These are phyloP conservation scores for Bettongia penicillata DNA, from an alignment of 2,113 vertebrate species.

Conservation along the genomic window DNA sequence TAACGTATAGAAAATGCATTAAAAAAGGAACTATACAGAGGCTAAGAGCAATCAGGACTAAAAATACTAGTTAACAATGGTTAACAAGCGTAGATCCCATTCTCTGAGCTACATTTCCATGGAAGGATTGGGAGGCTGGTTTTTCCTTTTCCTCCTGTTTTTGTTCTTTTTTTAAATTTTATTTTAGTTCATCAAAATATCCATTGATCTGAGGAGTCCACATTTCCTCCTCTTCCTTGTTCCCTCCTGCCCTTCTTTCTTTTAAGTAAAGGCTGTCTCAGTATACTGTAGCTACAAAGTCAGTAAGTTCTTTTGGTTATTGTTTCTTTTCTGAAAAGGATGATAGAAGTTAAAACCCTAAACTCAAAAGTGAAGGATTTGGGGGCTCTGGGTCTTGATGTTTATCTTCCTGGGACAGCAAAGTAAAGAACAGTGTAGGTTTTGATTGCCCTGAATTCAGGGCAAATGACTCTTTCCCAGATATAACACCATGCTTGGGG, in stretches of 20 bases:
- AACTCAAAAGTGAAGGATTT: slow-evolving; percentile 40
- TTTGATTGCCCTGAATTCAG: background rate
- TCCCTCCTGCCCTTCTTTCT: slow-evolving; percentile 50
- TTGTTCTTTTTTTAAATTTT: slow-evolving; percentile 9
- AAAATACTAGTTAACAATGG: slow-evolving; percentile 94
- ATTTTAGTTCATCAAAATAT: slow-evolving; percentile 57
- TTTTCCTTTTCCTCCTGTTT: slow-evolving; percentile 56
- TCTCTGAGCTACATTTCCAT: slow-evolving; percentile 83
- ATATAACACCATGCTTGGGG: slow-evolving; percentile 7
- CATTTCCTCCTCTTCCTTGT: accelerated
- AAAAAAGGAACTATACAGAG: slow-evolving; percentile 99
- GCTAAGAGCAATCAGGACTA: slow-evolving; percentile 93
- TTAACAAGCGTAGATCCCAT: slow-evolving; percentile 87
- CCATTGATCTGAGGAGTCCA: background rate
- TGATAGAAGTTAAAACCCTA: slow-evolving; percentile 71
- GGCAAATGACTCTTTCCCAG: background rate
- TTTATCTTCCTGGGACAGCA: slow-evolving; percentile 40
- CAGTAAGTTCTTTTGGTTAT: slow-evolving; percentile 64
- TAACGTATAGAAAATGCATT: slow-evolving; percentile 99
- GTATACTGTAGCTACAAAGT: slow-evolving; percentile 66
- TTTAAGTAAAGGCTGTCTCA: slow-evolving; percentile 56
- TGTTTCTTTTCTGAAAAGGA: slow-evolving; percentile 73
- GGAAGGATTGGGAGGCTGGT: slow-evolving; percentile 56
- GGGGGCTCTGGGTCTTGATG: slow-evolving; percentile 47
- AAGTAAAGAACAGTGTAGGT: background rate